These are phyloP conservation scores for Trissolcus japonicus DNA, from an alignment of 2,888 invertebrate genomes.

Conservation along the genomic window DNA sequence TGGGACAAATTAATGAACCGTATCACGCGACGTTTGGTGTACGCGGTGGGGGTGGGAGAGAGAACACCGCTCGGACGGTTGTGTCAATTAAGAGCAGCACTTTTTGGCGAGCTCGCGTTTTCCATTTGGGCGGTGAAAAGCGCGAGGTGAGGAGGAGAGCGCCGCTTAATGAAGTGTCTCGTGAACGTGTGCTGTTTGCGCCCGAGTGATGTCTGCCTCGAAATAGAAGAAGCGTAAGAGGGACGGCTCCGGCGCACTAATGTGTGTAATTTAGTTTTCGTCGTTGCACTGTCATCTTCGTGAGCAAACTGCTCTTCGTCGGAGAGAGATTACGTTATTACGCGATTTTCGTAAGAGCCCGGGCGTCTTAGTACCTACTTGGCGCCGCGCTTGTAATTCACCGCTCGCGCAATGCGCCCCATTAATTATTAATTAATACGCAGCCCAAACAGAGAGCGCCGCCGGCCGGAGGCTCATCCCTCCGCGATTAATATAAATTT, in stretches of 20 bases:
- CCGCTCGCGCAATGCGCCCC: constrained; percentile 20
- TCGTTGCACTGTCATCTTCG: constrained; percentile 50
- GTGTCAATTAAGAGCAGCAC: constrained; percentile 34
- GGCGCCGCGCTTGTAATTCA: constrained; percentile 32
- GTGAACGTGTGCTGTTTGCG: constrained; percentile 32
- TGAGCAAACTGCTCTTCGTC: constrained; percentile 41
- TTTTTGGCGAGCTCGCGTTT: constrained; percentile 26
- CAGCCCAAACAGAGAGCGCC: constrained; percentile 4
- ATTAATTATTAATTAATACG: constrained; percentile 56
- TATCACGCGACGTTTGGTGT: constrained; percentile 24
- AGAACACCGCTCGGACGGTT: constrained; percentile 27
- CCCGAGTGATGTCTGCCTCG: constrained; percentile 13
- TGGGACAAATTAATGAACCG: constrained; percentile 41
- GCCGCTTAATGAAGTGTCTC: constrained; percentile 49
- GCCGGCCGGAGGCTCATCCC: background rate
- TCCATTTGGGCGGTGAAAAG: constrained; percentile 33
- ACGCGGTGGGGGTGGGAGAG: constrained; percentile 9
- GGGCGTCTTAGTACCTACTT: constrained; percentile 29
- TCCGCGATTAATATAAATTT: constrained; percentile 1
- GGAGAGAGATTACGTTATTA: constrained; percentile 49
- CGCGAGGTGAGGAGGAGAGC: constrained; percentile 15
- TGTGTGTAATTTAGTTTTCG: constrained; percentile 55
- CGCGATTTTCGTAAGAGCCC: constrained; percentile 42
- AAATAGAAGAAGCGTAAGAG: constrained; percentile 38
- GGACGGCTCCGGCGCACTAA: constrained; percentile 37